Conservation (phyloP, 2,113 vertebrate genomes). For the Pholis gunnellus region DNA sequence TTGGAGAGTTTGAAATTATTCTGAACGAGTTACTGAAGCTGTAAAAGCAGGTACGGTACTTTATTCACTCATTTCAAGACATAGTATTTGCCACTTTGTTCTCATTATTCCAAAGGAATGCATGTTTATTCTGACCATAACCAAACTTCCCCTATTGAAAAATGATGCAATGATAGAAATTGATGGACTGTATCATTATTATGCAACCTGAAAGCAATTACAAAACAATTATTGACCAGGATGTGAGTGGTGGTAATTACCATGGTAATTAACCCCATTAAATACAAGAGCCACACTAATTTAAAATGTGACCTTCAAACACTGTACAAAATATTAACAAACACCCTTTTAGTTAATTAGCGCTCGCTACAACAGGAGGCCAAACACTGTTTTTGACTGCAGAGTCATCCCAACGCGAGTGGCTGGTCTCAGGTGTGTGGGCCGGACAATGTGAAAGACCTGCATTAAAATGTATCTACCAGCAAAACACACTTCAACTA, state of each 20-base stretch:
- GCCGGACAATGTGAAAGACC: background rate
- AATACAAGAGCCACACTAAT: constrained; percentile 56
- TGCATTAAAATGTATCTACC: background rate
- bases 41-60: background rate
- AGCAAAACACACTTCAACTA: background rate
- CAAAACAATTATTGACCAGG: constrained; percentile 74
- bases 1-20: constrained; percentile 7
- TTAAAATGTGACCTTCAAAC: constrained; percentile 73
- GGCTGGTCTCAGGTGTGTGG: constrained; percentile 5
- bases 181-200: constrained; percentile 72
- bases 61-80: background rate
- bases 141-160: constrained; percentile 51
- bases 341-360: constrained; percentile 49
- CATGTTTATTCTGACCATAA: constrained; percentile 53
- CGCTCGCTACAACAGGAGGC: constrained; percentile 10
- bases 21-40: background rate
- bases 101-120: constrained; percentile 28
- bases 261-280: constrained; percentile 76
- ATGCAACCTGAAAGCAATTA: constrained; percentile 76
- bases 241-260: constrained; percentile 70
- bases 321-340: constrained; percentile 61
- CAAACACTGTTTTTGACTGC: constrained; percentile 11
- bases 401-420: background rate
- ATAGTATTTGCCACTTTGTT: constrained; percentile 8
- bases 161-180: constrained; percentile 66